Evolutionary conservation across 1,140 invertebrate species (phyloP).

Genomic region (Lerema accius): DNA sequence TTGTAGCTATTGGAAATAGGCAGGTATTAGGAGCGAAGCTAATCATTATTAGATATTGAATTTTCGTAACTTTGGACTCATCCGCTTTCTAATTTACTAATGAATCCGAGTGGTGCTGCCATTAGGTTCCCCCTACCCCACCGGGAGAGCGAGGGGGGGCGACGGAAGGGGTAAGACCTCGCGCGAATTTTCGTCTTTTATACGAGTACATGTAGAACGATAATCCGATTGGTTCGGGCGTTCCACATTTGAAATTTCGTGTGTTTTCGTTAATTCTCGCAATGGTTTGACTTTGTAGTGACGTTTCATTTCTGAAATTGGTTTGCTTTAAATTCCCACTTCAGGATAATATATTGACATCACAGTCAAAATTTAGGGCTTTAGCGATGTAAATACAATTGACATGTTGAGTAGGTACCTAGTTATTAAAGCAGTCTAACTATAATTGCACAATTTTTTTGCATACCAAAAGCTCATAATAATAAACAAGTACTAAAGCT

Average conservation of each 20-base stretch:
- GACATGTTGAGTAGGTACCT: too few relatives aligned
- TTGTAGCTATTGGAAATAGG: conserved; percentile 62
- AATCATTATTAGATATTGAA: conserved; percentile 84
- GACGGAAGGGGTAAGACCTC: conserved; percentile 71
- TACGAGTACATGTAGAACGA: conserved; percentile 75
- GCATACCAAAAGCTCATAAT: background rate
- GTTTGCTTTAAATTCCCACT: conserved; percentile 47
- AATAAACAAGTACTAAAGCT: background rate
- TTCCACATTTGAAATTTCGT: conserved; percentile 76
- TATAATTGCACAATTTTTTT: background rate
- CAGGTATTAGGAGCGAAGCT: conserved; percentile 73
- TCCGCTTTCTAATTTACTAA: conserved; percentile 83
- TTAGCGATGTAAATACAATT: too few relatives aligned
- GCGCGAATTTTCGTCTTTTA: conserved; percentile 78
- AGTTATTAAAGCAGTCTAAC: too few relatives aligned
- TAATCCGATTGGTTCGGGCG: conserved; percentile 78
- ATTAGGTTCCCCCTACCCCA: conserved; percentile 62
- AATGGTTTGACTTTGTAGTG: conserved; percentile 54
- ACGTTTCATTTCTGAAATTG: conserved; percentile 58
- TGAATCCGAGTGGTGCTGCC: conserved; percentile 79
- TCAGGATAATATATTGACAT: background rate
- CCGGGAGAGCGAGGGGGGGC: conserved; percentile 41
- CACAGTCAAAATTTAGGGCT: too few relatives aligned
- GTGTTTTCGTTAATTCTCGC: conserved; percentile 65
- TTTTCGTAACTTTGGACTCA: conserved; percentile 83